phyloP scores from a whole-genome alignment of 2,113 vertebrate species.

The Leuciscus idus region DNA sequence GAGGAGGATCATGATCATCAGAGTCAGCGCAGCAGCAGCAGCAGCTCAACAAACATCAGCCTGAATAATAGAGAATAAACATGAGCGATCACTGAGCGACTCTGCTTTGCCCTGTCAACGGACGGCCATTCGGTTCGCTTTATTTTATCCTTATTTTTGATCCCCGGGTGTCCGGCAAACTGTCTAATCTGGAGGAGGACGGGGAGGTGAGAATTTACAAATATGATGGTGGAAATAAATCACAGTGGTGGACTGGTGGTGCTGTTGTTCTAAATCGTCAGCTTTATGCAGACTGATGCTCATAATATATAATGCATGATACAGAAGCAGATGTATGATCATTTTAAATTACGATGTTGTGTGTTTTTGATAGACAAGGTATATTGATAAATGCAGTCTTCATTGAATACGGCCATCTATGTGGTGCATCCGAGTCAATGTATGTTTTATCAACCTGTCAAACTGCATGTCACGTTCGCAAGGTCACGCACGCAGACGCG shows the following conservation, averaged over 20 bases:
- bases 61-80: slow-evolving; percentile 25
- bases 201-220: slow-evolving; percentile 44
- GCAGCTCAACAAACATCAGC: slow-evolving; percentile 30
- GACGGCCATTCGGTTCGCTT: slow-evolving; percentile 8
- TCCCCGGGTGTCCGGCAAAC: slow-evolving; percentile 25
- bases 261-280: background rate
- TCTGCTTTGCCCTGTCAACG: background rate
- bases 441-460: slow-evolving; percentile 18
- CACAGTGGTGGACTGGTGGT: background rate
- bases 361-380: background rate
- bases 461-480: background rate
- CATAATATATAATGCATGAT: background rate
- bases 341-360: background rate
- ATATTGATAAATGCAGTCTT: background rate
- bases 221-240: slow-evolving; percentile 13
- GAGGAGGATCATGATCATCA: slow-evolving; percentile 1
- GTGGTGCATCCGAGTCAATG: background rate
- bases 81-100: slow-evolving; percentile 14
- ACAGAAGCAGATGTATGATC: background rate
- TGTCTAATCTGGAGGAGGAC: slow-evolving; percentile 56
- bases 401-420: background rate
- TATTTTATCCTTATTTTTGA: background rate
- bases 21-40: slow-evolving; percentile 13
- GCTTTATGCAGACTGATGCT: background rate
- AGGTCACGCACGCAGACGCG: slow-evolving; percentile 29